Evolutionary conservation across 2,113 vertebrate genomes (phyloP), one percentile per base, ranked within the genome.

Genomic region (Hemiprocne comata): DNA sequence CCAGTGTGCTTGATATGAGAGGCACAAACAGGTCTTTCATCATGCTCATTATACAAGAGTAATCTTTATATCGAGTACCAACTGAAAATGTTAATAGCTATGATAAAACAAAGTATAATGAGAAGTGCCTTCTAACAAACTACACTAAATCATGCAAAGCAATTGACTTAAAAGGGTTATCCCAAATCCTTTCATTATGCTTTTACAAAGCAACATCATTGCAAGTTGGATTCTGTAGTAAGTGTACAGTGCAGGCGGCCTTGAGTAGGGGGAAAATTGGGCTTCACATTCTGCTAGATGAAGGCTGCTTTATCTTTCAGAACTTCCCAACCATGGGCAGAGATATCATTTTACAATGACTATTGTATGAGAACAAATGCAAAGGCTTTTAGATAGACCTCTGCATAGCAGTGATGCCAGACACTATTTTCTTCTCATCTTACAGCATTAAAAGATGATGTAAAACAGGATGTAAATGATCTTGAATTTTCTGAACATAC

Each of bases 351-450:
- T 98, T 97, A 97, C 97, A 85, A 38, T 29, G 29, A 3, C 90
- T 95, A 60, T 54, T 92, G 50, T 71, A 86, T 21, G 61, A 95
- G 91, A 91, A 89, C 94, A 97, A 98, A 97, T 93, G 92, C 71
- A 91, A 91, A 90, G 50, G 60, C 77, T 95, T 91, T 98, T 87
- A 94, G 61, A 66, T 61, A 71, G 36, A 80, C n/a, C 76, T 96
- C 67, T 82, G 86, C 85, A 87, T 58, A 60, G 67, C 64, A 95
- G 78, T 90, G n/a, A 89, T 90, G 91, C 97, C 95, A 97, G 96
- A 94, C 93, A 90, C 95, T 91, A 97, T 96, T 97, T 97, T 94
- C 38, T 96, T 97, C 97, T 98, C 96, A 89, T 96, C 94, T 98
- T 98, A 97, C 97, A 85, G 69, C 88, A 89, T 75, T 81, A 85